phyloP scores from a whole-genome alignment of 2,797 vertebrate species.

The Cyprinodon diabolis region DNA sequence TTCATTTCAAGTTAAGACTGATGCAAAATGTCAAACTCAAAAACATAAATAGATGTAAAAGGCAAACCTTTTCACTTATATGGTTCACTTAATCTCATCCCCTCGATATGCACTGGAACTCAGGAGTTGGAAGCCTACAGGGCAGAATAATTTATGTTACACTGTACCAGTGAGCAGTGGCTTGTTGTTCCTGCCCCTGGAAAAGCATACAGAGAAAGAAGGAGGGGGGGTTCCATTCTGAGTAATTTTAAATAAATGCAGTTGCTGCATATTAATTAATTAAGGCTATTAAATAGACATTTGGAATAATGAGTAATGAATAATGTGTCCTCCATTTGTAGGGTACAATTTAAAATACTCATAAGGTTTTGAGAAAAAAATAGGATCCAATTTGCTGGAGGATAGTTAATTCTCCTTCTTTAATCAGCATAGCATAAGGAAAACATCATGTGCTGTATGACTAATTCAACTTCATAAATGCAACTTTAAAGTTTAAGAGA shows the following conservation, averaged over 20 bases:
- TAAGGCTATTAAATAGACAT: slow-evolving; percentile 45
- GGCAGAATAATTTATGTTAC: slow-evolving; percentile 64
- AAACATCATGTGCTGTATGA: slow-evolving; percentile 1
- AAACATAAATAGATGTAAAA: slow-evolving; percentile 45
- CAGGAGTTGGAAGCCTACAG: slow-evolving; percentile 41
- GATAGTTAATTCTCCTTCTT: neutral
- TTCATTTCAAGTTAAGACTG: slow-evolving; percentile 24
- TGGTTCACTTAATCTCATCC: slow-evolving; percentile 54
- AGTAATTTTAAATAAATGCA: slow-evolving; percentile 25
- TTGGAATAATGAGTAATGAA: slow-evolving; percentile 46
- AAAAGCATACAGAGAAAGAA: slow-evolving; percentile 31
- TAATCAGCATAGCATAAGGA: neutral
- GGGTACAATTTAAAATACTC: slow-evolving; percentile 23
- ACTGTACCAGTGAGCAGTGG: slow-evolving; percentile 43
- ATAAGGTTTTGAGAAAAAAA: slow-evolving; percentile 19
- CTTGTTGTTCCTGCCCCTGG: slow-evolving; percentile 40
- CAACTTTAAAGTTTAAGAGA: neutral
- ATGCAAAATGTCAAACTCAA: slow-evolving; percentile 40
- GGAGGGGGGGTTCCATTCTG: slow-evolving; percentile 1
- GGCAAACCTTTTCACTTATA: slow-evolving; percentile 43
- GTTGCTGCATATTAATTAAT: slow-evolving; percentile 50
- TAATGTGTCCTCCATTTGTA: slow-evolving; percentile 48
- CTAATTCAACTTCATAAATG: slow-evolving; percentile 2
- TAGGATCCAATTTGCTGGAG: slow-evolving; percentile 16
- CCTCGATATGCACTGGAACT: slow-evolving; percentile 45